Percentiles rank a stretch among this genome's conserved stretches.
These are phyloP conservation scores for Calidris pygmaea DNA, from an alignment of 2,113 vertebrate species.

Conservation along the genomic window DNA sequence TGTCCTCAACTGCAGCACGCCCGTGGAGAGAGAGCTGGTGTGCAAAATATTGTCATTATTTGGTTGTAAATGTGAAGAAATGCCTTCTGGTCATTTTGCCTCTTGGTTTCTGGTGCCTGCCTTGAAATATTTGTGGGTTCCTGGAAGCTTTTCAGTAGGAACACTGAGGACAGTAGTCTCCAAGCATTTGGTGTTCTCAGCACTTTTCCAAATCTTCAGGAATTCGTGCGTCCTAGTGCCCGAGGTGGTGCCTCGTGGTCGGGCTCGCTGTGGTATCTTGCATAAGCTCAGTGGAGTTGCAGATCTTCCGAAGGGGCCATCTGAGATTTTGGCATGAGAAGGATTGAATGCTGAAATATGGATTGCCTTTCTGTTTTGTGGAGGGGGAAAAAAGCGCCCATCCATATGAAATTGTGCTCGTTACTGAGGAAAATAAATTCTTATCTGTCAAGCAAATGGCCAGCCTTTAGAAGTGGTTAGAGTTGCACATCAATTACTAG, in stretches of 20 bases:
- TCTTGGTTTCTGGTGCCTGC: neutral
- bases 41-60: neutral
- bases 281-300: neutral
- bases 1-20: neutral
- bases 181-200: neutral
- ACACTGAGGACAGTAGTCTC: neutral
- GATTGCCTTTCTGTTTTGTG: neutral
- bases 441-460: conserved; percentile 40
- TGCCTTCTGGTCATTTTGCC: neutral
- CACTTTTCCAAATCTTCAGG: neutral
- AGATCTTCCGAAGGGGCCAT: neutral
- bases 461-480: conserved; percentile 24
- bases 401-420: conserved; percentile 32
- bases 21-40: neutral
- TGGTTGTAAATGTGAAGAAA: neutral
- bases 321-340: neutral
- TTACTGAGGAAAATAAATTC: conserved; percentile 51
- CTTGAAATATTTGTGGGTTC: neutral
- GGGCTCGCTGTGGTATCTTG: neutral
- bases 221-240: neutral
- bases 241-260: neutral
- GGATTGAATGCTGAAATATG: neutral
- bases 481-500: conserved; percentile 15
- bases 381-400: neutral
- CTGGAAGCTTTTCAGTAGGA: neutral